Base-by-base conservation (phyloP, 2,797 vertebrate species). In the Schizopygopsis malacanthus region DNA sequence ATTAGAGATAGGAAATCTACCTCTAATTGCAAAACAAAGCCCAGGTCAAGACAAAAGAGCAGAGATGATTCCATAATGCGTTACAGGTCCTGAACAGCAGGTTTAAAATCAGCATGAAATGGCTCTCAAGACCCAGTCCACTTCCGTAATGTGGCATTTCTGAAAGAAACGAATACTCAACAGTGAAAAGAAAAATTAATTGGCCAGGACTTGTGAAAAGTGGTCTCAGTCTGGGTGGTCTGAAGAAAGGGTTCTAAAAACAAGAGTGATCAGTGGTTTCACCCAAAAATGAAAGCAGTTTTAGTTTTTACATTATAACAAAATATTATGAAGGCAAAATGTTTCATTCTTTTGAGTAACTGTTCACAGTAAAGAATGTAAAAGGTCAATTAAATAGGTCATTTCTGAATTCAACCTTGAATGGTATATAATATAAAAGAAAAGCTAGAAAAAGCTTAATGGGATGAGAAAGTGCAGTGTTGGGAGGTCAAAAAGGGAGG, bases 21-120 rank as follows among this genome's bases (percentile, higher is more conserved):
- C 78, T 85, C 84, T 85, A 75, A 85, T 65, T 41, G 52, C 39
- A 63, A 80, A 85, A 85, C 77, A 85, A 79, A 85, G 54, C 20
- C 56, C 78, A 81, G 84, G 84, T 75, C 78, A 50, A 80, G 67
- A 84, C 39, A 70, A n/a, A 33, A 75, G 39, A 41, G 39, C 82
- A 41, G 45, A 12, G 59, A 52, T 65, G 33, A 22, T 50, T 50
- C 45, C 3, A 16, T 65, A 56, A 84, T 50, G 20, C 33, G 25
- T 85, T 78, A 37, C 59, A 79, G 63, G 20, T 56, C 67, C 39
- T 28, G 56, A 72, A 82, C 28, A 72, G 77, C 73, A 77, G 28
- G 18, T 77, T 77, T 77, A 39, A 77, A 54, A 33, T 39, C 28
- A 56, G 75, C 18, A 33, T 77, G 75, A 56, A 77, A 77, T 56